phyloP scores from a whole-genome alignment of 2,113 vertebrate genomes.

The Oriolus oriolus region DNA sequence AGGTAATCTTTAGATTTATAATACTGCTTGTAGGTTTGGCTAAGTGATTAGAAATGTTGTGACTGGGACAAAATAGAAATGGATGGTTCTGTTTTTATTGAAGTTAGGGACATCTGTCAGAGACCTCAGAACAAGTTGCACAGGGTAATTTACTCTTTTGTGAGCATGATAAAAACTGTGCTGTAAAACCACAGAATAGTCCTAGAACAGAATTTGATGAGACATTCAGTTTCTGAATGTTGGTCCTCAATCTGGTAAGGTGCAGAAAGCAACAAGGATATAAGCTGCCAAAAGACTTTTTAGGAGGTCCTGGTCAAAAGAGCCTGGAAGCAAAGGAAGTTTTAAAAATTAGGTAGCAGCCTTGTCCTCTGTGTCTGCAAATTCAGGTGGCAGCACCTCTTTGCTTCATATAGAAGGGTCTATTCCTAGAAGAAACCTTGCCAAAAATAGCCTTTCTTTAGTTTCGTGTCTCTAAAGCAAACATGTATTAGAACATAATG shows the following conservation, averaged over 20 bases:
- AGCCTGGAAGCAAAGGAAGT: not conserved
- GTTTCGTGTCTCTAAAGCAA: not conserved
- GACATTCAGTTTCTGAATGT: not conserved
- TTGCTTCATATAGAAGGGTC: not conserved
- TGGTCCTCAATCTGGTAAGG: not conserved
- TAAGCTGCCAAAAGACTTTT: not conserved
- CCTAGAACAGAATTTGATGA: not conserved
- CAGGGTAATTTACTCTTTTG: not conserved
- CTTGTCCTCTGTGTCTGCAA: not conserved
- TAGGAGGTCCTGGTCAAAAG: not conserved
- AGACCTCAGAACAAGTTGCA: not conserved
- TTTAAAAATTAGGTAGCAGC: not conserved
- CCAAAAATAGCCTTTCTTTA: not conserved
- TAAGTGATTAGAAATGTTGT: not conserved
- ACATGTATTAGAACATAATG: fast-evolving
- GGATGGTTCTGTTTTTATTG: not conserved
- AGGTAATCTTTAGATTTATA: not conserved
- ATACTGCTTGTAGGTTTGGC: not conserved
- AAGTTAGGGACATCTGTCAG: not conserved
- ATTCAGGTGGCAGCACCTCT: fast-evolving
- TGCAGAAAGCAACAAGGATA: not conserved
- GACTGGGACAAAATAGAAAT: not conserved
- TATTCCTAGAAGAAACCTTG: not conserved
- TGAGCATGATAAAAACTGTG: not conserved
- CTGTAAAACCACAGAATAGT: not conserved